phyloP scores from a whole-genome alignment of 2,888 invertebrate species.

The Philopedon plagiatum region DNA sequence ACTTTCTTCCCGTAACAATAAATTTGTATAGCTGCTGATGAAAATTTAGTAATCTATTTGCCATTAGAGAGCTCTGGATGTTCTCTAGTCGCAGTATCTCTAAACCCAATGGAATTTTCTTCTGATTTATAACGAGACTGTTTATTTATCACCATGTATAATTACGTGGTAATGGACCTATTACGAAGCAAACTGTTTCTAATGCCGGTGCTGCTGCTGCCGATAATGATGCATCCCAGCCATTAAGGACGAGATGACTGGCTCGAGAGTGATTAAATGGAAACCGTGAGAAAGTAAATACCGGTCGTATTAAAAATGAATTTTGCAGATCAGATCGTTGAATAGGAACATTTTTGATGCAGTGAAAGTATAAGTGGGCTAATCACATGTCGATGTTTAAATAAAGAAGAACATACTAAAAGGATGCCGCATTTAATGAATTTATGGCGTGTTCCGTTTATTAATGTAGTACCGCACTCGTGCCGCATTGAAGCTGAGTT shows the following conservation, averaged over 20 bases:
- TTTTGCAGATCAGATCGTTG: constrained; percentile 14
- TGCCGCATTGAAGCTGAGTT: neutral
- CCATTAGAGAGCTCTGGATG: too few relatives aligned
- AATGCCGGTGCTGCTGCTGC: constrained; percentile 16
- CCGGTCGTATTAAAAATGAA: constrained; percentile 23
- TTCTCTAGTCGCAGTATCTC: too few relatives aligned
- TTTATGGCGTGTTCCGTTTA: too few relatives aligned
- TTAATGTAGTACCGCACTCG: too few relatives aligned
- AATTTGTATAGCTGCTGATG: too few relatives aligned
- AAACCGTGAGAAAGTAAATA: constrained; percentile 50
- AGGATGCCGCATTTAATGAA: too few relatives aligned
- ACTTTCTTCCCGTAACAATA: too few relatives aligned
- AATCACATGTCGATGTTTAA: neutral
- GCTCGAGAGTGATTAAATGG: constrained; percentile 44
- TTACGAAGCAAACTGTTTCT: constrained; percentile 20
- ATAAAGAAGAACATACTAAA: neutral
- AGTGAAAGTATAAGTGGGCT: constrained; percentile 19
- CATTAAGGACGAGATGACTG: constrained; percentile 42
- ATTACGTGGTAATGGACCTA: neutral
- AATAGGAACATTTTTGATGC: constrained; percentile 15
- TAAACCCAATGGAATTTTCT: too few relatives aligned
- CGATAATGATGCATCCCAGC: constrained; percentile 43
- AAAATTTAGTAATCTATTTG: too few relatives aligned
- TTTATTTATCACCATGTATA: neutral
- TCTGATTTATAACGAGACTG: neutral